Percentiles rank a stretch among this genome's conserved stretches.
Conservation (phyloP, 2,797 vertebrate species). For the Crenuchus spilurus region DNA sequence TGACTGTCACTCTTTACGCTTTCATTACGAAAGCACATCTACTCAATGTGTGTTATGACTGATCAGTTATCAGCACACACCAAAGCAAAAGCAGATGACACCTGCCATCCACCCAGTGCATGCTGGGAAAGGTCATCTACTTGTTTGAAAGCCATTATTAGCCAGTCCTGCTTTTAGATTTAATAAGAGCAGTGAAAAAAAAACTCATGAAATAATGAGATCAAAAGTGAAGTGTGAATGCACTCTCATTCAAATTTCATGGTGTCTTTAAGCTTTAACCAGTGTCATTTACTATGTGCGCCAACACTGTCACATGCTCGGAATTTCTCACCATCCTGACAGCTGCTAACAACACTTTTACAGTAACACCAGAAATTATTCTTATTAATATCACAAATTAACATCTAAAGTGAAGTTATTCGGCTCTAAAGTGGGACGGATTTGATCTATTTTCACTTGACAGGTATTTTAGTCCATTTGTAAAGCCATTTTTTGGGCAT, state of each 20-base stretch:
- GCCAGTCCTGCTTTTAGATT: constrained; percentile 5
- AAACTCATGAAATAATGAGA: constrained; percentile 15
- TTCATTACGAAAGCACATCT: background rate
- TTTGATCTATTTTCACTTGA: too few relatives aligned
- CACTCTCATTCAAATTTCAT: constrained; percentile 15
- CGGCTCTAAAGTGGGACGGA: too few relatives aligned
- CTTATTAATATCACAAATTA: background rate
- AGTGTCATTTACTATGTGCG: constrained; percentile 5
- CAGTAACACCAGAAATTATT: background rate
- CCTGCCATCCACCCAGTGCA: background rate
- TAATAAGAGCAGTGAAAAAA: constrained; percentile 13
- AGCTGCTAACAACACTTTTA: background rate
- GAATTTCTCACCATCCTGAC: constrained; percentile 7
- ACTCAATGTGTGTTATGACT: background rate
- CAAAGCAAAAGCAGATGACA: background rate
- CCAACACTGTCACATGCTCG: background rate
- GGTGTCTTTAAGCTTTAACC: constrained; percentile 28
- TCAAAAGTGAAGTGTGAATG: constrained; percentile 34
- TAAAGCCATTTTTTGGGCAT: too few relatives aligned
- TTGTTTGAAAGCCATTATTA: constrained; percentile 13
- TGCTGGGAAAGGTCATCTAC: constrained; percentile 24
- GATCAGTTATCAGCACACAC: background rate
- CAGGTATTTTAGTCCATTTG: too few relatives aligned
- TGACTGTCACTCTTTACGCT: constrained; percentile 6
- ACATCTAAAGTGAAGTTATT: background rate